Percentiles rank a stretch among this genome's conserved stretches.
Evolutionary conservation across 2,113 vertebrate species (phyloP).

Genomic region (Myocastor coypus): DNA sequence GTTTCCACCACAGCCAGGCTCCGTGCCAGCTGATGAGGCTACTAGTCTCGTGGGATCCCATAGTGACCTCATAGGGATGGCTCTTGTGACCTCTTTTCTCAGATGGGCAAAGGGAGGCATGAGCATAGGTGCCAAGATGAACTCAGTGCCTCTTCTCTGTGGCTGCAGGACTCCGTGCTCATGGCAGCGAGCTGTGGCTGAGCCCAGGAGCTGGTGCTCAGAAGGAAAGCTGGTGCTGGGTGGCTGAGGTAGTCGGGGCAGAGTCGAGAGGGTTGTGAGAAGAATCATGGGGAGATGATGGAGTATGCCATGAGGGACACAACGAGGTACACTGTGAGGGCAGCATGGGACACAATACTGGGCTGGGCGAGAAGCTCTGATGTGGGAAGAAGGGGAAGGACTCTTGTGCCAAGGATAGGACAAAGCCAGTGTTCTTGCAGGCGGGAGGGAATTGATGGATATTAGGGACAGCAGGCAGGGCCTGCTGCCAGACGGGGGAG

Average conservation of each 20-base stretch:
- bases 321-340: not conserved
- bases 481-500: not conserved
- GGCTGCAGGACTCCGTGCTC: not conserved
- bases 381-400: not conserved
- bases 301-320: not conserved
- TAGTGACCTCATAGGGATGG: rapidly evolving
- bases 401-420: not conserved
- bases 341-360: not conserved
- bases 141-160: not conserved
- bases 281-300: not conserved
- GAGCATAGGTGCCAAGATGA: not conserved
- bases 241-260: not conserved
- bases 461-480: not conserved
- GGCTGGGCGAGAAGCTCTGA: not conserved
- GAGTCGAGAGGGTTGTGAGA: not conserved
- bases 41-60: not conserved
- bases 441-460: not conserved
- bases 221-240: not conserved
- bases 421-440: not conserved
- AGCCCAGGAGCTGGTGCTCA: not conserved
- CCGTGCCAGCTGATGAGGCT: not conserved
- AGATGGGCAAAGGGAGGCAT: not conserved
- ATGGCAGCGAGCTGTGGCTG: not conserved
- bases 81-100: not conserved
- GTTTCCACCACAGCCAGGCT: not conserved